A percentile compares a stretch with the other conserved stretches of the same genome.
Conservation (phyloP, 1,140 invertebrate species). For the Megalonaias nervosa region DNA sequence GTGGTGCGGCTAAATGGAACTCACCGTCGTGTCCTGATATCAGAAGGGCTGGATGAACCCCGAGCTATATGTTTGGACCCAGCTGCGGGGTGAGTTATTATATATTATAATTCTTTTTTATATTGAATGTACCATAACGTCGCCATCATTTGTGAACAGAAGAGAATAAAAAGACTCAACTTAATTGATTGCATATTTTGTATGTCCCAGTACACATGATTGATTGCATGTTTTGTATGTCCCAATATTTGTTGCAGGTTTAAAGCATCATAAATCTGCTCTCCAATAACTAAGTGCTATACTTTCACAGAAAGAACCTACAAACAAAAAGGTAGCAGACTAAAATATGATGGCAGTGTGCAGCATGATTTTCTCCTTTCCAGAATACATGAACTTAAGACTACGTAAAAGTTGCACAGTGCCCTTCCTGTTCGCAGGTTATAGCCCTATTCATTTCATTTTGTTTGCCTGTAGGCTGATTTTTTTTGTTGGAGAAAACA, state of each 20-base stretch:
- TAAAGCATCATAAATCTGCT: neutral
- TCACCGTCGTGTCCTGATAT: conserved; percentile 82
- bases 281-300: neutral
- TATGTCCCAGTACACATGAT: no score
- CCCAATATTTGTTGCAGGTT: neutral
- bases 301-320: neutral
- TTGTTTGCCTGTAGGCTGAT: neutral
- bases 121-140: neutral
- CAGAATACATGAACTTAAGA: no score
- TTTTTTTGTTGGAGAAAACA: neutral
- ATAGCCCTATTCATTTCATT: no score
- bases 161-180: neutral
- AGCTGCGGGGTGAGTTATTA: conserved; percentile 79
- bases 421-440: no score
- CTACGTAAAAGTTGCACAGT: no score
- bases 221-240: no score
- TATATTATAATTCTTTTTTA: neutral
- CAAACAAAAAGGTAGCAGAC: neutral
- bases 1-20: conserved; percentile 90
- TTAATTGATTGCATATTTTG: no score
- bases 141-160: neutral
- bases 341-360: neutral
- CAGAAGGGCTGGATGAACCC: conserved; percentile 88
- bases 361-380: no score
- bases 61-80: conserved; percentile 95